A percentile compares a stretch with the other conserved stretches of the same genome.
phyloP scores from a whole-genome alignment of 2,797 vertebrate genomes.

The Sebastes flavidus region DNA sequence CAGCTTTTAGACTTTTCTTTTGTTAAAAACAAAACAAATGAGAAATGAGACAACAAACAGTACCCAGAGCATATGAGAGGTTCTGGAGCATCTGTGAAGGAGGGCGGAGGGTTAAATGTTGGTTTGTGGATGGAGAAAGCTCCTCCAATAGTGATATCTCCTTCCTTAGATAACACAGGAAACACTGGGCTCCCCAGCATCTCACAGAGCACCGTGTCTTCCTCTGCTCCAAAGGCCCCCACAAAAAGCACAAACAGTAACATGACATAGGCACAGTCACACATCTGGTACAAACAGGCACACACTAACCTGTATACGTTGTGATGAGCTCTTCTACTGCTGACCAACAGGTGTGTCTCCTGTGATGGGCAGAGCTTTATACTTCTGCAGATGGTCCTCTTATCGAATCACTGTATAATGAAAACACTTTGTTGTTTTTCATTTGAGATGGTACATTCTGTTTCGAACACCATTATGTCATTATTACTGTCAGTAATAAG shows the following conservation, averaged over 20 bases:
- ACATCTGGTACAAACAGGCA: slow-evolving; percentile 32
- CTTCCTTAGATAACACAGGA: slow-evolving; percentile 76
- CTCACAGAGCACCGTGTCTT: slow-evolving; percentile 59
- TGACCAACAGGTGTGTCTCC: background rate
- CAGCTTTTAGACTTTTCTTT: background rate
- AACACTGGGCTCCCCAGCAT: slow-evolving; percentile 69
- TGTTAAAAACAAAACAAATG: background rate
- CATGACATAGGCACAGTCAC: slow-evolving; percentile 43
- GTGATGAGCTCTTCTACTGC: background rate
- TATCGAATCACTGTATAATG: slow-evolving; percentile 40
- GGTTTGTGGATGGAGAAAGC: slow-evolving; percentile 79
- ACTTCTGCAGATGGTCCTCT: slow-evolving; percentile 3
- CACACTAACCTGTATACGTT: background rate
- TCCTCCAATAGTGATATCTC: slow-evolving; percentile 79
- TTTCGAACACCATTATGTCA: background rate
- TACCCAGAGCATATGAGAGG: slow-evolving; percentile 77
- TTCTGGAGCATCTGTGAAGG: slow-evolving; percentile 68
- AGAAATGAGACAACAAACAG: too few relatives aligned
- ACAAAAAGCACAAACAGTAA: slow-evolving; percentile 55
- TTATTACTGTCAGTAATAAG: too few relatives aligned
- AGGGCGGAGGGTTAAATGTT: slow-evolving; percentile 43
- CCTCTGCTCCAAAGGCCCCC: slow-evolving; percentile 46
- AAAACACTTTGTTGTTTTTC: background rate
- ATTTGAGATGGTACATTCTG: background rate
- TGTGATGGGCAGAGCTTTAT: slow-evolving; percentile 41